Base-by-base conservation (phyloP, 2,113 vertebrate genomes). In the Gavialis gangeticus region DNA sequence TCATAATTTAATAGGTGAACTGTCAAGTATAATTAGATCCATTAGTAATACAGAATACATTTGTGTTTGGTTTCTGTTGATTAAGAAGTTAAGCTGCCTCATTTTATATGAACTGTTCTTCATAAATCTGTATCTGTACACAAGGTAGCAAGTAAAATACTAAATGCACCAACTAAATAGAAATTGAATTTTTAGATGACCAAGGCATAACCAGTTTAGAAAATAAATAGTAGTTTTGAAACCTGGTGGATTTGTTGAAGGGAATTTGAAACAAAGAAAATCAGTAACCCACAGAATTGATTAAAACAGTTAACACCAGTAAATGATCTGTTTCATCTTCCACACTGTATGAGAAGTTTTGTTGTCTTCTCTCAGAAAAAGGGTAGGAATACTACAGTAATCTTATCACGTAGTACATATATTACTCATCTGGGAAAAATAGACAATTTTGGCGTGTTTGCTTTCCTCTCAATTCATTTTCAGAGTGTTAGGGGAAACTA, bases 21-120 rank as follows among this genome's bases (percentile, higher is more conserved):
- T 90, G 79, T 66, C 28, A 95, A 82, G 71, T 91, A 92, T 91
- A 89, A 96, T 94, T 92, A 82, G 73, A 92, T 91, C 89, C 73
- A 93, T 91, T 88, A 96, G 90, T 90, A 84, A 85, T 79, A 89
- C 46, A 87, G 91, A 94, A 93, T 93, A 94, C 81, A 95, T 96
- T 94, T 94, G 84, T 95, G 91, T 94, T 96, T 93, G 56, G 75
- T 89, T 94, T 91, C 92, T 93, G 92, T 96, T 95, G 95, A 97
- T 95, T 95, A 97, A 90, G 55, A 91, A 90, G 66, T 62, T 46
- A 95, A 97, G 92, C 64, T 79, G 63, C 75, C 90, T 92, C 89
- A 17, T 86, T 91, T 93, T 90, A 79, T 80, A 92, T 18, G 55
- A 96, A 93, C 60, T 85, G 34, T 69, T 90, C 0, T 0, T 62